Evolutionary conservation across 2,113 vertebrate species (phyloP).

Genomic region (Syngnathus typhle): DNA sequence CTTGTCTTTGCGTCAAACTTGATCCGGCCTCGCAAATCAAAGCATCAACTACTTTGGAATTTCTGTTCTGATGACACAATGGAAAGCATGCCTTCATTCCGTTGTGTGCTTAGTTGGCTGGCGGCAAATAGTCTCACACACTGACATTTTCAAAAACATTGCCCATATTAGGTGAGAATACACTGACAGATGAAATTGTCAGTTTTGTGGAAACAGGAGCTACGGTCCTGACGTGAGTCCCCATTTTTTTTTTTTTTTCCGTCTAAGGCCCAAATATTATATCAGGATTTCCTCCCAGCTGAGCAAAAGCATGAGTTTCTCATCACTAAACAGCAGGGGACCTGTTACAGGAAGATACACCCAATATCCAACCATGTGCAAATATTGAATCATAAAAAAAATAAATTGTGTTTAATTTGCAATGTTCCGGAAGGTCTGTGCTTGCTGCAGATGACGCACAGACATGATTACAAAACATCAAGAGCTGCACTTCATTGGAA

Average conservation of each 20-base stretch:
- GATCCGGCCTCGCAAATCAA: constrained; percentile 37
- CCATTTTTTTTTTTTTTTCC: background rate
- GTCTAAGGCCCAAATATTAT: constrained; percentile 27
- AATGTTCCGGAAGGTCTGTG: background rate
- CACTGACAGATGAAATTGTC: background rate
- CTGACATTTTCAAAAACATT: background rate
- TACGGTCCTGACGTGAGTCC: constrained; percentile 6
- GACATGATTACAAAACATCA: background rate
- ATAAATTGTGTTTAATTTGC: constrained; percentile 5
- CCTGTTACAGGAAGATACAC: constrained; percentile 41
- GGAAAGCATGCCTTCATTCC: constrained; percentile 39
- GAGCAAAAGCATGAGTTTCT: constrained; percentile 62
- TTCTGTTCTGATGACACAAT: constrained; percentile 48
- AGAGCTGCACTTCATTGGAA: background rate
- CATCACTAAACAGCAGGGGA: constrained; percentile 58
- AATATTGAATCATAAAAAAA: constrained; percentile 28
- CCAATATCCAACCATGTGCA: constrained; percentile 20
- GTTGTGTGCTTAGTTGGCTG: constrained; percentile 8
- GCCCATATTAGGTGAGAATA: background rate
- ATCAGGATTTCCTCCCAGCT: constrained; percentile 62
- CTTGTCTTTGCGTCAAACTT: constrained; percentile 19
- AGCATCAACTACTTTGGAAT: constrained; percentile 14
- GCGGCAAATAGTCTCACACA: background rate
- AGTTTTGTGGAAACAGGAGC: background rate
- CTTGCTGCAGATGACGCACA: constrained; percentile 3